phyloP scores from a whole-genome alignment of 2,888 invertebrate species.

The Heliconius aoede region DNA sequence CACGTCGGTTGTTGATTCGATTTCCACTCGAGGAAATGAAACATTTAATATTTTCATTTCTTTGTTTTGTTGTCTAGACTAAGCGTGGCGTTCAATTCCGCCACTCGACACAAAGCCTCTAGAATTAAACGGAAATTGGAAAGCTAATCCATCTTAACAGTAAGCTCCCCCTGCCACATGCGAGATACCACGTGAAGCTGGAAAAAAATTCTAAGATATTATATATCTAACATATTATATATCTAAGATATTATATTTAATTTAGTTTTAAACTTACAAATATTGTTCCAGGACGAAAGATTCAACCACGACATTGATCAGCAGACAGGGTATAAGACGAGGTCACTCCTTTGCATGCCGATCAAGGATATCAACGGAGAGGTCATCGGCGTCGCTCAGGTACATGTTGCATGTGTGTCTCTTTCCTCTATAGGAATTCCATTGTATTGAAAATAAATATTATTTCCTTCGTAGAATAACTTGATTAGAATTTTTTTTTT shows the following conservation, averaged over 20 bases:
- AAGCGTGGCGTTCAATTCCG: no score
- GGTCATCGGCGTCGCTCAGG: conserved; percentile 98
- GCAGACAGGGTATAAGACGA: conserved; percentile 95
- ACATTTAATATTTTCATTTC: no score
- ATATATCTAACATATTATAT: background rate
- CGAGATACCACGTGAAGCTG: no score
- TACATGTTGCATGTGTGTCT: conserved; percentile 61
- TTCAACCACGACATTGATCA: conserved; percentile 98
- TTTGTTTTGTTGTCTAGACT: no score
- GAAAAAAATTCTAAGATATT: background rate
- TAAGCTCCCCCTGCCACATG: no score
- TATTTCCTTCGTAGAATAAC: background rate
- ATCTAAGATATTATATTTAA: background rate
- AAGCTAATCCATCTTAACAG: no score
- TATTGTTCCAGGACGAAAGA: conserved; percentile 81
- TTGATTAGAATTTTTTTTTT: background rate
- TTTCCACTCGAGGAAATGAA: no score
- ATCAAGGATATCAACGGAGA: conserved; percentile 97
- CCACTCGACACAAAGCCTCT: no score
- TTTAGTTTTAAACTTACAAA: background rate
- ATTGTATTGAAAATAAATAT: background rate
- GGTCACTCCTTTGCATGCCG: conserved; percentile 97
- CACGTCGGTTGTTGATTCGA: no score
- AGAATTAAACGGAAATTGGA: no score
- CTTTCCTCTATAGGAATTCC: background rate